A percentile compares a stretch with the other conserved stretches of the same genome.
Conservation (phyloP, 2,888 invertebrate genomes). For the Dusona sp. region DNA sequence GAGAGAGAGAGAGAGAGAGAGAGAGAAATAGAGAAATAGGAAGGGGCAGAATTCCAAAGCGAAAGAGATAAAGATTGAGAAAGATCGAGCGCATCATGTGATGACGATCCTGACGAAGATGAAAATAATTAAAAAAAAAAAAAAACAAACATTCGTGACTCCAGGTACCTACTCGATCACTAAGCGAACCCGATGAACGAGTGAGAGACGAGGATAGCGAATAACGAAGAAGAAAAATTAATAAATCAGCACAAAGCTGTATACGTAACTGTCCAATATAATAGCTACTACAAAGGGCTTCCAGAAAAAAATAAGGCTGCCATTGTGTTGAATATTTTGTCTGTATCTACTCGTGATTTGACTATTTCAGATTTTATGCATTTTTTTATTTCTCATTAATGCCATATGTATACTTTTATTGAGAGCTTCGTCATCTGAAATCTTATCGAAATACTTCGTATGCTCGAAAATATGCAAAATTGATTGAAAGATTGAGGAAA, state of each 20-base stretch:
- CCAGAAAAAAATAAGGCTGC: neutral
- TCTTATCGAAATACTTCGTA: neutral
- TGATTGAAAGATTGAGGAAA: conserved; percentile 20
- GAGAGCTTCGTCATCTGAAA: neutral
- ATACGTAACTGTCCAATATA: conserved; percentile 26
- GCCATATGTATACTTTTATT: neutral
- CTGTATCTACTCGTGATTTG: neutral
- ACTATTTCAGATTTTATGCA: neutral
- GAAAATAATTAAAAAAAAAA: conserved; percentile 28
- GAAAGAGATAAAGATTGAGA: conserved; percentile 57
- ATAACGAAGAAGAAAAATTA: conserved; percentile 47
- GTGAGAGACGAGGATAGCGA: conserved; percentile 61
- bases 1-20: conserved; percentile 58
- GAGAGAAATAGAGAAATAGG: conserved; percentile 45
- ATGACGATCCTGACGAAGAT: conserved; percentile 47
- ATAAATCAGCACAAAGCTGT: conserved; percentile 36
- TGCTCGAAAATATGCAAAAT: neutral
- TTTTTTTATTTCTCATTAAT: neutral
- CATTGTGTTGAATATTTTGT: neutral
- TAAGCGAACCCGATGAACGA: conserved; percentile 56
- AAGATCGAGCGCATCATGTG: conserved; percentile 52
- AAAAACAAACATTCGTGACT: conserved; percentile 63
- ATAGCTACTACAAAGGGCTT: neutral
- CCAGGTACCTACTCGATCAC: conserved; percentile 69
- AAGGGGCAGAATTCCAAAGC: conserved; percentile 66